Percentiles rank a stretch among this genome's conserved stretches.
These are phyloP conservation scores for Abrostola tripartita DNA, from an alignment of 2,888 invertebrate species.

Conservation along the genomic window DNA sequence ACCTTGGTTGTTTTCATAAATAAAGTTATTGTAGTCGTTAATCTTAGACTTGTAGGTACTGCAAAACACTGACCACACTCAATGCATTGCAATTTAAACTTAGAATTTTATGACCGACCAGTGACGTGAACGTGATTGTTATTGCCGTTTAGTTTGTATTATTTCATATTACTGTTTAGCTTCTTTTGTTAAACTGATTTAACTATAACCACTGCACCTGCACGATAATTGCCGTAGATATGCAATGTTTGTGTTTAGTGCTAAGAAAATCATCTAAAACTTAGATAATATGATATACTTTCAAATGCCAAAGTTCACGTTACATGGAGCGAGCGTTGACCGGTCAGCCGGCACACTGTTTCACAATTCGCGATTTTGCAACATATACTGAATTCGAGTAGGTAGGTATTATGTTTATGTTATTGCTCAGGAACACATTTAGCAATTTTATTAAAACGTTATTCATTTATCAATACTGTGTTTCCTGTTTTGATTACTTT, in stretches of 20 bases:
- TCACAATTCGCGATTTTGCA: constrained; percentile 60
- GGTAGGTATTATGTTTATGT: constrained; percentile 39
- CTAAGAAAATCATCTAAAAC: constrained; percentile 22
- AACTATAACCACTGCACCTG: constrained; percentile 11
- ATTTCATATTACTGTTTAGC: constrained; percentile 47
- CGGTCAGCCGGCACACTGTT: constrained; percentile 55
- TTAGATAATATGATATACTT: constrained; percentile 32
- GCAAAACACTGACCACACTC: constrained; percentile 72
- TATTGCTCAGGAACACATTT: constrained; percentile 42
- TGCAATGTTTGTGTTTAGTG: constrained; percentile 21
- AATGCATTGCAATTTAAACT: constrained; percentile 63
- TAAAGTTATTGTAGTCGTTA: constrained; percentile 22
- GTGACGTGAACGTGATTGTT: constrained; percentile 60
- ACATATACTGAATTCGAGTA: constrained; percentile 43
- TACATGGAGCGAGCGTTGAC: constrained; percentile 66
- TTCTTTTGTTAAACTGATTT: constrained; percentile 17
- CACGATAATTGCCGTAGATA: constrained; percentile 6
- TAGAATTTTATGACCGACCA: constrained; percentile 63
- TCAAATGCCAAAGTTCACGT: constrained; percentile 68
- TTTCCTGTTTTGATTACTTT: constrained; percentile 39
- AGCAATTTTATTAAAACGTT: constrained; percentile 29
- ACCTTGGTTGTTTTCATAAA: constrained; percentile 24
- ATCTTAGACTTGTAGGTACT: constrained; percentile 25
- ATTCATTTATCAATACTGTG: constrained; percentile 29
- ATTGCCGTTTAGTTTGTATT: constrained; percentile 55